A percentile compares a stretch with the other conserved stretches of the same genome.
phyloP scores from a whole-genome alignment of 2,888 invertebrate genomes.

The Allophyes oxyacanthae region DNA sequence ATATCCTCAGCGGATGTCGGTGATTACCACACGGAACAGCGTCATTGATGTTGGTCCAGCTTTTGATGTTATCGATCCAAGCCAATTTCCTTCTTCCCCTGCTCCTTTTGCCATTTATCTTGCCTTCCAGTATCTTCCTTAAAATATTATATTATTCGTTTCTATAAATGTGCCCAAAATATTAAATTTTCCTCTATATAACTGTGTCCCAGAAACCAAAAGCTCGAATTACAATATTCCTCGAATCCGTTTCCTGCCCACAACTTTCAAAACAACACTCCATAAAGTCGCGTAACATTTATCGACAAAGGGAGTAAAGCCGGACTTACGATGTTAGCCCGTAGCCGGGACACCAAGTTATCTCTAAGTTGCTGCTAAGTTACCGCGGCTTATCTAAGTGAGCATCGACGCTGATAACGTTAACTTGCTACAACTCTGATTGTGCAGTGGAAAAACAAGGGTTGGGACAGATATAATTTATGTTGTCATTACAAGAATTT shows the following conservation, averaged over 20 bases:
- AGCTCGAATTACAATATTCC: not conserved
- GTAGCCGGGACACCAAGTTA: constrained; percentile 40
- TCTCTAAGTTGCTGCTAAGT: constrained; percentile 53
- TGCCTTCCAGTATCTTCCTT: too few species aligned
- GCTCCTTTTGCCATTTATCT: too few species aligned
- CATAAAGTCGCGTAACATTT: constrained; percentile 40
- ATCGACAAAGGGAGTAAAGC: constrained; percentile 40
- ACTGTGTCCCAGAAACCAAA: too few species aligned
- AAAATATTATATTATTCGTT: too few species aligned
- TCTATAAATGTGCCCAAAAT: too few species aligned
- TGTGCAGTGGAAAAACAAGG: constrained; percentile 24
- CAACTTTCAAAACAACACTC: constrained; percentile 19
- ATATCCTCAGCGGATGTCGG: too few species aligned
- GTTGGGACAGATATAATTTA: constrained; percentile 31
- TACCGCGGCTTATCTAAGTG: constrained; percentile 49
- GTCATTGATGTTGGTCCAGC: too few species aligned
- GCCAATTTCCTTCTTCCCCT: too few species aligned
- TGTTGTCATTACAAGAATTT: not conserved
- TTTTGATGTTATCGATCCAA: too few species aligned
- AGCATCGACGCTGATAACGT: constrained; percentile 45
- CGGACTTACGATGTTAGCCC: constrained; percentile 38
- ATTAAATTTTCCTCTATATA: too few species aligned
- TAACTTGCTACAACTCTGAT: constrained; percentile 41
- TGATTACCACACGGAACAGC: too few species aligned
- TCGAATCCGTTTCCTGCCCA: not conserved